A percentile compares a stretch with the other conserved stretches of the same genome.
Evolutionary conservation across 2,797 vertebrate species (phyloP).

Genomic region (Staurois parvus): DNA sequence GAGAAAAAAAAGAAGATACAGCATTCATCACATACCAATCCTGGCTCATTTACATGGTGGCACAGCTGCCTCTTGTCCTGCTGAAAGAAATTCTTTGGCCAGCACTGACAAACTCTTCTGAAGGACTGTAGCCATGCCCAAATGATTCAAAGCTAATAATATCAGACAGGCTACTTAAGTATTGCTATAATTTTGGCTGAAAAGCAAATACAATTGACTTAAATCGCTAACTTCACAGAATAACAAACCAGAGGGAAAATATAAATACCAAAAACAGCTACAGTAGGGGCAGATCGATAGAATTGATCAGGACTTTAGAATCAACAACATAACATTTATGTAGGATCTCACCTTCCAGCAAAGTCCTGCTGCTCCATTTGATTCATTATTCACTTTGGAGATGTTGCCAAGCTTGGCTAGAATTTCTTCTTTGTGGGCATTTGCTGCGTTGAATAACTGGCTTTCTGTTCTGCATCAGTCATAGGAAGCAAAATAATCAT

Average conservation of each 20-base stretch:
- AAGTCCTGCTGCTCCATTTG: conserved; percentile 64
- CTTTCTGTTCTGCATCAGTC: conserved; percentile 69
- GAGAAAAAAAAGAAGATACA: conserved; percentile 85
- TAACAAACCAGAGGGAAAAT: conserved; percentile 14
- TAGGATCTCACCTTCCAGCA: conserved; percentile 79
- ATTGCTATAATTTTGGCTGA: conserved; percentile 61
- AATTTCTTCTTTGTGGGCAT: conserved; percentile 75
- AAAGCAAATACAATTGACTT: conserved; percentile 63
- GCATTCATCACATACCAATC: conserved; percentile 95
- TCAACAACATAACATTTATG: conserved; percentile 33
- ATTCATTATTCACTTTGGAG: conserved; percentile 69
- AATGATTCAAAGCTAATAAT: conserved; percentile 67
- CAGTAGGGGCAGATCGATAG: conserved; percentile 11
- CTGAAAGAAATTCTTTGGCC: conserved; percentile 75
- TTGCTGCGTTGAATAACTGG: conserved; percentile 70
- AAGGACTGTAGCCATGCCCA: conserved; percentile 70
- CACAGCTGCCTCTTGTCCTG: conserved; percentile 81
- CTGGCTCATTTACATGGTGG: conserved; percentile 84
- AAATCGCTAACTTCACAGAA: conserved; percentile 58
- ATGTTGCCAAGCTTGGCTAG: conserved; percentile 70
- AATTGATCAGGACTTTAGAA: conserved; percentile 60
- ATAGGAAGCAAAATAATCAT: conserved; percentile 52
- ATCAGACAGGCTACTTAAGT: conserved; percentile 69
- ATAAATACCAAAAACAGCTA: background rate
- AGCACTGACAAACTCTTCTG: conserved; percentile 63